A percentile compares a stretch with the other conserved stretches of the same genome.
Conservation (phyloP, 2,797 vertebrate species). For the Acridotheres tristis region DNA sequence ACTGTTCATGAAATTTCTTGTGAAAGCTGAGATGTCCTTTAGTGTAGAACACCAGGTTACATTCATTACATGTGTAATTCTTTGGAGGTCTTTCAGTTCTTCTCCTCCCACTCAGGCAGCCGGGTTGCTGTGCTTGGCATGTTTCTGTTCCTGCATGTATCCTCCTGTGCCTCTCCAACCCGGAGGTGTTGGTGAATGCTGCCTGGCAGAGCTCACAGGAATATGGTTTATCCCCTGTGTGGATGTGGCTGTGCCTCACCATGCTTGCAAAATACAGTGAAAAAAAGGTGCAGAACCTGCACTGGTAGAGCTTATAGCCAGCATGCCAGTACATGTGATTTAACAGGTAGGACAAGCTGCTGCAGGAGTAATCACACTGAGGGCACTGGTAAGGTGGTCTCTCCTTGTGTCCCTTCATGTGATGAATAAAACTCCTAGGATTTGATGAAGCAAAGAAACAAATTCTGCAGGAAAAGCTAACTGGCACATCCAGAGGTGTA, state of each 20-base stretch:
- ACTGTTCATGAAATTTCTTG: conserved; percentile 5
- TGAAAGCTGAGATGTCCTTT: conserved; percentile 8
- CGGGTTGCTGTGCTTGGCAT: accelerated
- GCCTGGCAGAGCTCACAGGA: conserved; percentile 40
- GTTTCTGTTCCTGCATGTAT: background rate
- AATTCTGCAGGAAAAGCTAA: conserved; percentile 46
- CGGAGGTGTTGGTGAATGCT: background rate
- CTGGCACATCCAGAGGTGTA: background rate
- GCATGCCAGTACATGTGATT: conserved; percentile 66
- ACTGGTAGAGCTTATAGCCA: conserved; percentile 58
- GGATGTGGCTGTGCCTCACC: conserved; percentile 40
- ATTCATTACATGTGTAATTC: background rate
- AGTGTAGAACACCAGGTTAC: background rate
- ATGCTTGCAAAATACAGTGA: conserved; percentile 37
- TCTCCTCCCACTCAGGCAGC: background rate
- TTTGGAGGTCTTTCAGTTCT: background rate
- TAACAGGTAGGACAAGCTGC: conserved; percentile 14
- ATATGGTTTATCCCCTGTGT: background rate
- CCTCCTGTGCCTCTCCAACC: background rate
- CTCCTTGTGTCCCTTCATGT: conserved; percentile 47
- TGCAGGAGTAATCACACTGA: conserved; percentile 21
- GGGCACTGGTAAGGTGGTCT: conserved; percentile 53
- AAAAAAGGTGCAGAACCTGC: conserved; percentile 54
- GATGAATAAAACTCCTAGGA: conserved; percentile 41
- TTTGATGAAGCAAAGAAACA: conserved; percentile 45